phyloP scores from a whole-genome alignment of 2,888 invertebrate genomes.

The Pogonocherus hispidulus region DNA sequence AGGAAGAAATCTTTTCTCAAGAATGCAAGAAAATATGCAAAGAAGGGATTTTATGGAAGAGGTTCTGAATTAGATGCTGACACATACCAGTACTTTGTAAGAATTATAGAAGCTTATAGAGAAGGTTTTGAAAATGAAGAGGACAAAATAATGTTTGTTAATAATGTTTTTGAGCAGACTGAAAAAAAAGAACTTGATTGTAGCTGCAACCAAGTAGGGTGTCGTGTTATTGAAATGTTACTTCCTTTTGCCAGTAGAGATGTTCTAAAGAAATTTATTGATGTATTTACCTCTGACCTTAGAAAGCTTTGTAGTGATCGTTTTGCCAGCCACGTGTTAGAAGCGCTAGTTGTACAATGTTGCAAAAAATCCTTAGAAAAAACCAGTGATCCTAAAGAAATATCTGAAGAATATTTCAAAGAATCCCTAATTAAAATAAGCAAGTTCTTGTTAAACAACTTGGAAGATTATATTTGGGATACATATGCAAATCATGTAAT shows the following conservation, averaged over 20 bases:
- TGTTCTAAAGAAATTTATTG: constrained; percentile 75
- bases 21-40: constrained; percentile 83
- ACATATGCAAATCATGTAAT: constrained; percentile 83
- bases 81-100: constrained; percentile 83
- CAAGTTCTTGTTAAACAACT: constrained; percentile 85
- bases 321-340: constrained; percentile 85
- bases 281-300: constrained; percentile 76
- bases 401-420: constrained; percentile 70
- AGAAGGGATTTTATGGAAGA: constrained; percentile 80
- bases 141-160: constrained; percentile 79
- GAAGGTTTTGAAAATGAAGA: constrained; percentile 78
- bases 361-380: constrained; percentile 70
- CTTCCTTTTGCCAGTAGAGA: constrained; percentile 77
- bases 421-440: constrained; percentile 79
- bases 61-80: constrained; percentile 81
- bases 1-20: constrained; percentile 77
- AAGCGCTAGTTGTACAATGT: constrained; percentile 76
- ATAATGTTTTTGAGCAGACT: constrained; percentile 83
- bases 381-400: constrained; percentile 34
- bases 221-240: constrained; percentile 82
- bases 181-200: constrained; percentile 79
- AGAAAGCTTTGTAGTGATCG: constrained; percentile 81
- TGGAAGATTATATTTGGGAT: constrained; percentile 88
- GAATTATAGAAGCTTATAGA: constrained; percentile 80
- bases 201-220: constrained; percentile 85